Base-by-base conservation (phyloP, 2,888 invertebrate species). In the Allacma fusca region DNA sequence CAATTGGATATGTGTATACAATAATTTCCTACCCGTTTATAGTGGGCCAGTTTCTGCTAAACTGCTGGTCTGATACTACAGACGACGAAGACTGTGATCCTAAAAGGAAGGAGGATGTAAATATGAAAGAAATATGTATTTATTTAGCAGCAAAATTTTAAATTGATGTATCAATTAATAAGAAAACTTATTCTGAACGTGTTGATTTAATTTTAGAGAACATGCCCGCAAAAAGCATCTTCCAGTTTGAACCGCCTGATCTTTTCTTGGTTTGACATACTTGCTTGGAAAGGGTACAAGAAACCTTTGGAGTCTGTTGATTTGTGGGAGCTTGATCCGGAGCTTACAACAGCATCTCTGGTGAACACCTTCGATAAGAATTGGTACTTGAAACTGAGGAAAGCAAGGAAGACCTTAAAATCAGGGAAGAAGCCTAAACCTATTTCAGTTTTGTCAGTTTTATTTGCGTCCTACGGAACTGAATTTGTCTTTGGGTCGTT, bases 241-340 rank as follows among this genome's bases (percentile, higher is more conserved):
- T 95, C 96, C 75, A 97, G 95, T 87, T 90, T 96, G 9, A 95
- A 95, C 24, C 91, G 92, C 77, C 88, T 97, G 24, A 90, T 94
- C 1, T 97, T 95, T 87, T 91, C 92, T 84, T 98, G 98, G 98
- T 97, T 90, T 83, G 89, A 89, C 77, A 79, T 86, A 5, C 81
- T 89, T 81, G 87, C 88, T 7, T 86, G 88, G 82, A 86, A 86
- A 73, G 90, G 90, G 0, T 89, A 87, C 84, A 86, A 87, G 77
- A 87, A 87, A 72, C 87, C 89, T 0, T 84, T 91, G 78, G 87
- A 86, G 50, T 85, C 85, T 65, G 85, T 87, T 16, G 90, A 91
- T 83, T 84, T 91, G 67, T 91, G 89, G 89, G 85, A 88, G 57
- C 84, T 91, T 76, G 89, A 88, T 79, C 84, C 85, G 0, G 85